Evolutionary conservation across 2,113 vertebrate species (phyloP).

Genomic region (Sylvilagus bachmani): DNA sequence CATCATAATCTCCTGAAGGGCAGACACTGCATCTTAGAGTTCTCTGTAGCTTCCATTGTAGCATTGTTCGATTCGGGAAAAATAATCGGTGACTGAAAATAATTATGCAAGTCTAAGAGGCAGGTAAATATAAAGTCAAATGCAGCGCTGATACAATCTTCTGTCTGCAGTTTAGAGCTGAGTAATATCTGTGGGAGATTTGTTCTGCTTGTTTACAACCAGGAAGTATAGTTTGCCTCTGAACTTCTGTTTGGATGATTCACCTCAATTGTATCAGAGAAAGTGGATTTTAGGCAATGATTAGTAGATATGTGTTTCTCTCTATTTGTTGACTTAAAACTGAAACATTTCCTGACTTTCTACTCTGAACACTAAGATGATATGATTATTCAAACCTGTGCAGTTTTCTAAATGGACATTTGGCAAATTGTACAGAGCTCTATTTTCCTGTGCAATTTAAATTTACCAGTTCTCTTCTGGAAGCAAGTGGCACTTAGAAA

Average conservation of each 20-base stretch:
- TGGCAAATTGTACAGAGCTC: not conserved
- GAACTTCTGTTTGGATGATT: not conserved
- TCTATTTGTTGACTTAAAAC: conserved; percentile 16
- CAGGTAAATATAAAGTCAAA: not conserved
- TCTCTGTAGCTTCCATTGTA: not conserved
- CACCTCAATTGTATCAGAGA: not conserved
- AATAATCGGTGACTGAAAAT: not conserved
- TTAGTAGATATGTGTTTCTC: conserved; percentile 1
- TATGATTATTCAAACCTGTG: not conserved
- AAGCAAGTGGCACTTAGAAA: not conserved
- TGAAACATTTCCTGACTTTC: not conserved
- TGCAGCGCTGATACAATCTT: not conserved
- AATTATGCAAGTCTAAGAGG: not conserved
- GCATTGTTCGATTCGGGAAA: not conserved
- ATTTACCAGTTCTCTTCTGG: not conserved
- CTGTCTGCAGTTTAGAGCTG: not conserved
- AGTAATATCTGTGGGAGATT: not conserved
- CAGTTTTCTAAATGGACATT: conserved; percentile 33
- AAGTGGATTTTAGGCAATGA: not conserved
- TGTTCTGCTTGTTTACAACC: not conserved
- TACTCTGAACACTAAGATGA: not conserved
- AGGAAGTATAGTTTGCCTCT: not conserved
- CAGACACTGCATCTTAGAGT: not conserved
- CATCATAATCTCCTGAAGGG: not conserved
- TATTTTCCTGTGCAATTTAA: conserved; percentile 23